phyloP scores from a whole-genome alignment of 2,113 vertebrate genomes.

The Malaclemys terrapin region DNA sequence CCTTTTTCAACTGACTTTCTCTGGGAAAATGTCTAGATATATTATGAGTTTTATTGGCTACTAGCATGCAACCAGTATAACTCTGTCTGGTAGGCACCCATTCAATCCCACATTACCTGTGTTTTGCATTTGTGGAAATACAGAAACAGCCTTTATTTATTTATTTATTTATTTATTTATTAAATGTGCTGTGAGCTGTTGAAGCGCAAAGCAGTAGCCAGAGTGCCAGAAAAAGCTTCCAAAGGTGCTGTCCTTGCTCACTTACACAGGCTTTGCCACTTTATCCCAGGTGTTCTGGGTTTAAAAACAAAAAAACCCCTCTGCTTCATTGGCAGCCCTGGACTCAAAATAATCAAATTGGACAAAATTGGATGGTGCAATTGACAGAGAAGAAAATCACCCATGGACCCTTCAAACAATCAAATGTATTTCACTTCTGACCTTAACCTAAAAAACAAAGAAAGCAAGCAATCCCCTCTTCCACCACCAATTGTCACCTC shows the following conservation, averaged over 20 bases:
- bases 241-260: background rate
- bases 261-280: background rate
- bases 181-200: background rate
- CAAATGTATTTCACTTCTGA: background rate
- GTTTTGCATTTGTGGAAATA: background rate
- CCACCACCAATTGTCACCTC: background rate
- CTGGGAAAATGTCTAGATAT: background rate
- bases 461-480: background rate
- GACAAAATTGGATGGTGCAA: background rate
- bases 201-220: background rate
- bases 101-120: constrained; percentile 5
- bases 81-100: background rate
- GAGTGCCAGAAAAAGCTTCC: background rate
- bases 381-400: background rate
- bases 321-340: background rate
- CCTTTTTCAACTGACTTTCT: background rate
- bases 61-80: background rate
- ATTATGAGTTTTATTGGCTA: constrained; percentile 11
- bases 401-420: background rate
- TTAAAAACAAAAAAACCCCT: background rate
- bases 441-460: background rate
- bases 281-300: background rate
- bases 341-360: background rate
- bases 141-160: background rate
- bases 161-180: background rate